Evolutionary conservation across 2,888 invertebrate species (phyloP), one percentile per base, ranked within the genome.

Genomic region (Deilephila elpenor): DNA sequence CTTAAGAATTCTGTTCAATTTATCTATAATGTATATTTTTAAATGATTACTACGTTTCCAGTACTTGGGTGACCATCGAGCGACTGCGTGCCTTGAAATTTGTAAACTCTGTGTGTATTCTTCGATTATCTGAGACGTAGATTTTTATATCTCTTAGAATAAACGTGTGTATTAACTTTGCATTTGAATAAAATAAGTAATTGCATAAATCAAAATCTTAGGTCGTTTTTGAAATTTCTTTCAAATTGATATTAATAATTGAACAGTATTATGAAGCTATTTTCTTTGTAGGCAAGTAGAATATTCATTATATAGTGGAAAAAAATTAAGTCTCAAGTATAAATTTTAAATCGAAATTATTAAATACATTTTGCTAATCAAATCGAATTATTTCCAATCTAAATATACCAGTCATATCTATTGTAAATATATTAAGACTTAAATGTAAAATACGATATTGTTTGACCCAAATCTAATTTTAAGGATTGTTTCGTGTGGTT

Each of bases 131-230:
- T 67, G 44, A 79, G 73, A 76, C 60, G 79, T 85, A 84, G 84
- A 83, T 86, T 87, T 87, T 87, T 85, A 85, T 84, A 83, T 79
- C 80, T 82, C 78, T 79, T 78, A 82, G 77, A 25, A 37, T 44
- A n/a, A 20, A 67, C 14, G 11, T 8, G 14, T 17, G n/a, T 25
- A 5, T 29, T 32, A 14, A 60, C 29, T 60, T 60, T 17, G n/a
- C 56, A n/a, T 56, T 56, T n/a, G 5, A 19, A 56, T 14, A 44
- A 44, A 44, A 44, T 44, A 44, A 44, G 37, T 44, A 14, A 11
- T 44, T 14, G 1, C n/a, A 56, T n/a, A n/a, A 0, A 5, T 32
- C 32, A 32, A 32, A 19, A 53, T 19, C 5, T 53, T 19, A 19
- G 4, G 53, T 53, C 0, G n/a, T 56, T n/a, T 56, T n/a, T n/a